These are phyloP conservation scores for Porites lobata DNA, from an alignment of 92 coral and sea anemone genomes.

Conservation along the genomic window DNA sequence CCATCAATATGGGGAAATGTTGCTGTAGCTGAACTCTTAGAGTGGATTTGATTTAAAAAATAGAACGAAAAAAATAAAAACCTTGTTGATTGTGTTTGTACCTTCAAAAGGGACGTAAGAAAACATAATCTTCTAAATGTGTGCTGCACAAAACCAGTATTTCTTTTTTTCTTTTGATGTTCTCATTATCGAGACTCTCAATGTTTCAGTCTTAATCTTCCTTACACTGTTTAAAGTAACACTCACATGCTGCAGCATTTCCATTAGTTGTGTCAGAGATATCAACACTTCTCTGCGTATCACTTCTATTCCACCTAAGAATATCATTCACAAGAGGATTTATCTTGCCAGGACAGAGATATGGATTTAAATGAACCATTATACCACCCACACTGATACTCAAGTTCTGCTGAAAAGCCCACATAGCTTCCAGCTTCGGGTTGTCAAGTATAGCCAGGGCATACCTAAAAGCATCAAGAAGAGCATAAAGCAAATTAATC, in stretches of 20 bases:
- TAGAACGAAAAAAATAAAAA: no score
- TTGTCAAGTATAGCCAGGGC: slow-evolving; percentile 96
- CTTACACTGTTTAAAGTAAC: not conserved
- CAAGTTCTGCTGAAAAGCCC: slow-evolving; percentile 89
- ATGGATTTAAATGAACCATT: slow-evolving; percentile 93
- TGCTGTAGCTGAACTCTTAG: no score
- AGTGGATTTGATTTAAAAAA: no score
- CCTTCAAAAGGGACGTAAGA: no score
- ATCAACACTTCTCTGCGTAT: slow-evolving; percentile 57
- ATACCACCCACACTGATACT: slow-evolving; percentile 77
- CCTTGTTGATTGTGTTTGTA: no score
- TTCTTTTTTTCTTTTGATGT: not conserved
- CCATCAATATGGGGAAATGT: no score
- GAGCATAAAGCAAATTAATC: not conserved
- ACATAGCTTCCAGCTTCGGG: slow-evolving; percentile 94
- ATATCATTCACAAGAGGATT: slow-evolving; percentile 80
- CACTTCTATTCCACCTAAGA: slow-evolving; percentile 72
- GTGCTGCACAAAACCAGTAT: no score
- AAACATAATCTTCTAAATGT: no score
- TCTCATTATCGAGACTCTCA: not conserved
- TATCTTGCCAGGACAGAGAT: slow-evolving; percentile 84
- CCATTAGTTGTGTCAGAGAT: slow-evolving; percentile 95
- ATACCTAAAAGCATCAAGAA: slow-evolving; percentile 60
- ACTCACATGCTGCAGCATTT: slow-evolving; percentile 91
- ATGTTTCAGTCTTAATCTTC: not conserved